Conservation (phyloP, 1,140 invertebrate species). For the Apis florea region DNA sequence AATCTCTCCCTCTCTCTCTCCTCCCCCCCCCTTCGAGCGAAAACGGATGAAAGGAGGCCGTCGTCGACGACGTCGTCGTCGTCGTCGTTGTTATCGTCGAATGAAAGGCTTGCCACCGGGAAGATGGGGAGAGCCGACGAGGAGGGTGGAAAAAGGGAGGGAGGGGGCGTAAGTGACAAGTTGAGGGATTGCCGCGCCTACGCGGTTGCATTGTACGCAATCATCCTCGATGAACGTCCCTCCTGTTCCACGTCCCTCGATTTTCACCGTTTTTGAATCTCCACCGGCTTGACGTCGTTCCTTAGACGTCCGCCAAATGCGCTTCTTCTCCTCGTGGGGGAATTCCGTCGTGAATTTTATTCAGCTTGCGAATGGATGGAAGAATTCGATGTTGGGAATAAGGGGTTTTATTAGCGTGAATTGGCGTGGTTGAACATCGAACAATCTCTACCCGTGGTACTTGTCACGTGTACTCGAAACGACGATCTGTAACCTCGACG, state of each 20-base stretch:
- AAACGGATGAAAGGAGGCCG: slow-evolving; percentile 63
- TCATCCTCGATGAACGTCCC: slow-evolving; percentile 55
- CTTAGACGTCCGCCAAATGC: slow-evolving; percentile 12
- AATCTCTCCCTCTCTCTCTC: slow-evolving; percentile 34
- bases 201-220: slow-evolving; percentile 65
- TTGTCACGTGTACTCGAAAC: too few relatives aligned
- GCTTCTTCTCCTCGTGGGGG: background rate
- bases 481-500: too few relatives aligned
- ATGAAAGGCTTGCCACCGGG: slow-evolving; percentile 65
- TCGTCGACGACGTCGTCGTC: background rate
- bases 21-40: slow-evolving; percentile 26
- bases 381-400: background rate
- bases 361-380: background rate
- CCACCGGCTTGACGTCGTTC: background rate
- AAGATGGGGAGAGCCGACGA: slow-evolving; percentile 32
- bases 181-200: slow-evolving; percentile 76
- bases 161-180: slow-evolving; percentile 76
- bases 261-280: slow-evolving; percentile 49
- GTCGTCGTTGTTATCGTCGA: slow-evolving; percentile 48
- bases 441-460: too few relatives aligned
- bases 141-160: slow-evolving; percentile 31
- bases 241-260: slow-evolving; percentile 23
- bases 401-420: too few relatives aligned
- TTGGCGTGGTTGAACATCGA: too few relatives aligned
- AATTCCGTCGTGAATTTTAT: background rate